Conservation (phyloP, 2,113 vertebrate genomes). For the Naja naja region DNA sequence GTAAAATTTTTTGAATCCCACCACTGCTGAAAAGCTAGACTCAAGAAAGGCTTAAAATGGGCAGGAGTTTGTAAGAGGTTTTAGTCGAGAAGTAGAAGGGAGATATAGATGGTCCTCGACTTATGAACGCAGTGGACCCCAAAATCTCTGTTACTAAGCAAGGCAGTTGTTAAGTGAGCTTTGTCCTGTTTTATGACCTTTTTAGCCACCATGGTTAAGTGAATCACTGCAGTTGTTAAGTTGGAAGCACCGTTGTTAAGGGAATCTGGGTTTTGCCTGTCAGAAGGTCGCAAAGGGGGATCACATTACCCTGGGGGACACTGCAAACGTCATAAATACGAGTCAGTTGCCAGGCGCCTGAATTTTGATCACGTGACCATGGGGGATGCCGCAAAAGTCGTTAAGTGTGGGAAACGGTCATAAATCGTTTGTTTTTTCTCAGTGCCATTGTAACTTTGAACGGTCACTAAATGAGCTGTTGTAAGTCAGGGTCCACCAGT, state of each 20-base stretch:
- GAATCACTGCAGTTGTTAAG: not conserved
- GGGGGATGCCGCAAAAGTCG: not conserved
- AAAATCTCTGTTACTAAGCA: not conserved
- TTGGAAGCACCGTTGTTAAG: not conserved
- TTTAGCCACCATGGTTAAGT: not conserved
- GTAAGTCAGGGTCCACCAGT: too few species aligned
- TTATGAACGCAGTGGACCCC: not conserved
- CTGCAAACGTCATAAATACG: too few species aligned
- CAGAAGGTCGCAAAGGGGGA: not conserved
- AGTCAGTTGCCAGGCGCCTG: not conserved
- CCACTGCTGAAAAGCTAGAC: not conserved
- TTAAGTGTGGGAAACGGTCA: too few species aligned
- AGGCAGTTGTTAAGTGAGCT: not conserved
- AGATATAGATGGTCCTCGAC: too few species aligned
- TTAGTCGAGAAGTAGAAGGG: not conserved
- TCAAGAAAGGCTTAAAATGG: not conserved
- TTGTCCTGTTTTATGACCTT: not conserved
- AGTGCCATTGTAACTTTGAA: not conserved
- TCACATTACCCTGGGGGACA: too few species aligned
- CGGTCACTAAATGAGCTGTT: not conserved
- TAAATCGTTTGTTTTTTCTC: not conserved
- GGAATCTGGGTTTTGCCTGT: not conserved
- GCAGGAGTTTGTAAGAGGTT: too few species aligned
- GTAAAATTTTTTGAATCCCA: too few species aligned
- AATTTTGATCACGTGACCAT: not conserved